phyloP scores from a whole-genome alignment of 1,140 invertebrate genomes.

The Drosophila albomicans region DNA sequence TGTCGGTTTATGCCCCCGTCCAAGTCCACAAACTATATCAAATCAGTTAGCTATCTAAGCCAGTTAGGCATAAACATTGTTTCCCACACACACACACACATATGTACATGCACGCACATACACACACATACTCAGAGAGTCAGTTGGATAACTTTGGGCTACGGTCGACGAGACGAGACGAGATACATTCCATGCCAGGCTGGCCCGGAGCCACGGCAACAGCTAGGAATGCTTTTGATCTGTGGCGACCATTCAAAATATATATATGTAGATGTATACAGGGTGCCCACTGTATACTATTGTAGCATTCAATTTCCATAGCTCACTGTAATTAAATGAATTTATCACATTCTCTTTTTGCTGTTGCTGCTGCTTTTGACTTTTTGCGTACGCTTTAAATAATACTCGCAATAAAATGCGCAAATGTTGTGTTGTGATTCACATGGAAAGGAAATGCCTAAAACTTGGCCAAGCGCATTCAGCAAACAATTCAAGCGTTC shows the following conservation, averaged over 20 bases:
- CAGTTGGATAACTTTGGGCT: constrained; percentile 57
- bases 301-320: constrained; percentile 42
- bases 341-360: constrained; percentile 25
- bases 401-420: constrained; percentile 35
- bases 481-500: constrained; percentile 11
- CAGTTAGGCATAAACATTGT: constrained; percentile 75
- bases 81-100: constrained; percentile 64
- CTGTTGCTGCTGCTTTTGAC: too few species aligned
- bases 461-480: constrained; percentile 16
- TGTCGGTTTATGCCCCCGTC: constrained; percentile 42
- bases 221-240: constrained; percentile 81
- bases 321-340: constrained; percentile 47
- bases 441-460: constrained; percentile 21
- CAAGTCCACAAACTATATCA: constrained; percentile 47
- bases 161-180: constrained; percentile 43
- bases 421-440: constrained; percentile 28
- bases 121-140: constrained; percentile 31
- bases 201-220: constrained; percentile 61
- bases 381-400: constrained; percentile 11
- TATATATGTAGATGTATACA: constrained; percentile 32
- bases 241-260: constrained; percentile 60
- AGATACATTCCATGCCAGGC: constrained; percentile 68
- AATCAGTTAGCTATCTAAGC: constrained; percentile 70
- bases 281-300: constrained; percentile 50
- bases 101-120: neutral